These are phyloP conservation scores for Zaprionus obscuricornis DNA, from an alignment of 2,888 invertebrate genomes.

Conservation along the genomic window DNA sequence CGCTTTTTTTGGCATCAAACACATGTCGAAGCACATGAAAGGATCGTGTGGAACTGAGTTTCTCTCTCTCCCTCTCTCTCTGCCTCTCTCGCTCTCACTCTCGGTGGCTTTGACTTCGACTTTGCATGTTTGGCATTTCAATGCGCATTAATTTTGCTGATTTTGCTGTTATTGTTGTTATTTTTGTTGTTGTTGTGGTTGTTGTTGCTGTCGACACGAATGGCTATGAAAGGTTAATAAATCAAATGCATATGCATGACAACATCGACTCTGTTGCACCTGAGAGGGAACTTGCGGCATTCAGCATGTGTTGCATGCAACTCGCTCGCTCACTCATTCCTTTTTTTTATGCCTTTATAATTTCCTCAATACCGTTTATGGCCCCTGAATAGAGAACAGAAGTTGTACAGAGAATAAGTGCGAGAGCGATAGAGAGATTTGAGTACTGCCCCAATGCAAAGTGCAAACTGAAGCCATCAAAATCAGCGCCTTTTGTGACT, in stretches of 20 bases:
- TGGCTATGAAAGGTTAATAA: constrained; percentile 79
- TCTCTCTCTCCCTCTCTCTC: neutral
- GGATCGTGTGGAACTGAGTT: constrained; percentile 48
- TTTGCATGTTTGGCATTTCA: constrained; percentile 79
- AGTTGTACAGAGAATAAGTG: no score
- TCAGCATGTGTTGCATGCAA: constrained; percentile 6
- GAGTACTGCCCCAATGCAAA: no score
- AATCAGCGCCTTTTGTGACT: constrained; percentile 66
- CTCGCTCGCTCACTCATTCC: constrained; percentile 14
- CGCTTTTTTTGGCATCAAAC: constrained; percentile 78
- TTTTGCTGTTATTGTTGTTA: constrained; percentile 31
- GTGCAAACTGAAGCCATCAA: constrained; percentile 54
- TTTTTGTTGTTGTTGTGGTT: constrained; percentile 29
- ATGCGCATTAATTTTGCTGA: constrained; percentile 73
- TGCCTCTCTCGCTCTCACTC: neutral
- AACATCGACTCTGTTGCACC: constrained; percentile 56
- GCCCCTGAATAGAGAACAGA: constrained; percentile 28
- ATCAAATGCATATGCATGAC: constrained; percentile 77
- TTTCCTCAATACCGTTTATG: constrained; percentile 74
- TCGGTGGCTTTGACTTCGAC: constrained; percentile 10
- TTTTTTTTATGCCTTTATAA: constrained; percentile 72
- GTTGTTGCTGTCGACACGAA: constrained; percentile 74
- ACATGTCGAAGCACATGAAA: constrained; percentile 77
- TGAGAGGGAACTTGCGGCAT: constrained; percentile 44
- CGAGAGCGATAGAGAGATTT: no score